Conservation (phyloP, 2,113 vertebrate species). For the Corydoras sp. region DNA sequence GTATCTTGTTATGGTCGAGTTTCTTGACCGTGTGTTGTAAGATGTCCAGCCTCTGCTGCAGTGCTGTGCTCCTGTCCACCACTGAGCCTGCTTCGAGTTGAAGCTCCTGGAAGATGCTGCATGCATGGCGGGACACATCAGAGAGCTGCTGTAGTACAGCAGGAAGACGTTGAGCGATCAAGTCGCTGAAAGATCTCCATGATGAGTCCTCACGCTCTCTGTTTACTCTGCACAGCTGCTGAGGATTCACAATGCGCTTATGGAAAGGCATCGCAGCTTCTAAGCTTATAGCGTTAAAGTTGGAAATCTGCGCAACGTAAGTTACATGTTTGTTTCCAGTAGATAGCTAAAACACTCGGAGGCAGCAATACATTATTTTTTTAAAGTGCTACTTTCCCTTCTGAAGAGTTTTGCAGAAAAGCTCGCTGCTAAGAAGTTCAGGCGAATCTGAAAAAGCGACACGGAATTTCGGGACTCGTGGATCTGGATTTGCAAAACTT, state of each 20-base stretch:
- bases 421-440: not conserved
- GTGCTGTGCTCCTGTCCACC: slow-evolving; percentile 57
- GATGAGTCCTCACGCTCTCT: slow-evolving; percentile 33
- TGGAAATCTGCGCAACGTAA: too few relatives aligned
- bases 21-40: slow-evolving; percentile 56
- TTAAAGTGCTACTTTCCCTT: slow-evolving; percentile 28
- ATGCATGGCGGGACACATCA: slow-evolving; percentile 73
- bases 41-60: slow-evolving; percentile 65
- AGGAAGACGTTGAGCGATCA: slow-evolving; percentile 63
- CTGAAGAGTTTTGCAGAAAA: slow-evolving; percentile 1
- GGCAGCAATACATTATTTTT: slow-evolving; percentile 32
- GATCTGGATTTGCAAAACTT: slow-evolving; percentile 15
- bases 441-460: slow-evolving; percentile 2
- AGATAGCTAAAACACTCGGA: slow-evolving; percentile 6
- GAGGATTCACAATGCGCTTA: slow-evolving; percentile 64
- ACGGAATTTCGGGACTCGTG: not conserved
- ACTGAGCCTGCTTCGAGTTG: slow-evolving; percentile 65
- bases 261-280: slow-evolving; percentile 69
- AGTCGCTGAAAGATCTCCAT: slow-evolving; percentile 69
- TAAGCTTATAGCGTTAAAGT: not conserved
- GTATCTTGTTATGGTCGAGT: slow-evolving; percentile 70
- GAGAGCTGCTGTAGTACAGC: slow-evolving; percentile 74
- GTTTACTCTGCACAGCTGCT: slow-evolving; percentile 54
- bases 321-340: not conserved
- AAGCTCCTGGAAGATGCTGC: slow-evolving; percentile 73